Base-by-base conservation (phyloP, 2,113 vertebrate species). In the Limnothrissa miodon region DNA sequence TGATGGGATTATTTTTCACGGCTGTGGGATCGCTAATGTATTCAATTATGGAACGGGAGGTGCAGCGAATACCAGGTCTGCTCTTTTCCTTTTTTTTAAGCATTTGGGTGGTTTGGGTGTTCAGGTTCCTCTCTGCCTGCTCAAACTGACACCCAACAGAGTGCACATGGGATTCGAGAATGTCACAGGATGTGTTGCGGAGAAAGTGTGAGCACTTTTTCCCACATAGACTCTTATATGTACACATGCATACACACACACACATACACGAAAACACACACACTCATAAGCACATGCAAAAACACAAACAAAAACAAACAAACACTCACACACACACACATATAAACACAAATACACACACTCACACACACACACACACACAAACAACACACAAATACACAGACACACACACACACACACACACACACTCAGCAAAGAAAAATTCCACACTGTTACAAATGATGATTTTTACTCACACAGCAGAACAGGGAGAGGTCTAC, bases 1-100 rank as follows among this genome's bases (percentile, higher is more conserved):
- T 74, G 25, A 74, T 82, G 39, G 81, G 39, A 81, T 81, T 81
- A 81, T 81, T 81, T 59, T 44, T 81, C 53, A 81, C 33, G 9
- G 80, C 80, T n/a, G 48, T n/a, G 33, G 33, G 17, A 59, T 62
- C 33, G 80, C 80, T 56, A 81, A 62, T 44, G 51, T 81, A 39
- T 59, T 59, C 80, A 59, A 39, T 62, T 42, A 48, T 39, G 48
- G 11, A 39, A 81, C 42, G 53, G 23, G 46, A 53, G 51, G 39
- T 48, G 48, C 80, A 36, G 10, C 42, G 36, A 36, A 59, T 42
- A 42, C 62, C 36, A 36, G 17, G 13, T 36, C 66, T 33, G 29
- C 19, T 44, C 48, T 53, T 81, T n/a, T n/a, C n/a, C n/a, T n/a
- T n/a, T n/a, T n/a, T 62, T 80, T 51, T 2, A 19, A 56, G 51